Conservation (phyloP, 2,797 vertebrate species). For the Xiphophorus birchmanni region DNA sequence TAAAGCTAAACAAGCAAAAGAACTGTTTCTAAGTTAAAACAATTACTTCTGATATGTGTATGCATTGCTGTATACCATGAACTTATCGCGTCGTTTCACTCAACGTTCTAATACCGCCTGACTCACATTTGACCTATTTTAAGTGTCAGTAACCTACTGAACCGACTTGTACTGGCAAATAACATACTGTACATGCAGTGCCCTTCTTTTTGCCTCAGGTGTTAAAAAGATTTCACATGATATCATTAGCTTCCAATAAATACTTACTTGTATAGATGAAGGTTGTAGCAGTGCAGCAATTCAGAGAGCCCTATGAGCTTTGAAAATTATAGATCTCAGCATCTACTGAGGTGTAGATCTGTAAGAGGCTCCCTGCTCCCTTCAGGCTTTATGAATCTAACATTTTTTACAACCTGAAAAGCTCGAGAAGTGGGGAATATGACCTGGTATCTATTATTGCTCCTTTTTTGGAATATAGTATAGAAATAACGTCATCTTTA, state of each 20-base stretch:
- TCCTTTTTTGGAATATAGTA: neutral
- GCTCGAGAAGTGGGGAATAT: neutral
- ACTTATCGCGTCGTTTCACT: neutral
- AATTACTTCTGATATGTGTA: neutral
- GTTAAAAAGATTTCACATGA: neutral
- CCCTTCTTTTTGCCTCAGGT: neutral
- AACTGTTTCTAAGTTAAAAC: neutral
- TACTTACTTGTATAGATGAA: neutral
- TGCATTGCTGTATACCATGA: neutral
- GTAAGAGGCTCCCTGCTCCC: neutral
- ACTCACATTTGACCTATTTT: neutral
- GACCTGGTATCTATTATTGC: neutral
- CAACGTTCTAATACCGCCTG: accelerated
- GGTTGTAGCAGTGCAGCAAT: neutral
- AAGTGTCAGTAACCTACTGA: neutral
- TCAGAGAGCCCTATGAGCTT: neutral
- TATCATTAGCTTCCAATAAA: neutral
- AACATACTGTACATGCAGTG: neutral
- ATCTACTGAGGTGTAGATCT: neutral
- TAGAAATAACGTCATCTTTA: neutral
- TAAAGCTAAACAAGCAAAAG: neutral
- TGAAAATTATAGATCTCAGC: slow-evolving; percentile 5
- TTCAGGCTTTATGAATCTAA: neutral
- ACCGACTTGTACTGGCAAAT: neutral
- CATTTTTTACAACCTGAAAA: neutral